Evolutionary conservation across 2,888 invertebrate genomes (phyloP), one percentile per base, ranked within the genome.

Genomic region (Sesia apiformis): DNA sequence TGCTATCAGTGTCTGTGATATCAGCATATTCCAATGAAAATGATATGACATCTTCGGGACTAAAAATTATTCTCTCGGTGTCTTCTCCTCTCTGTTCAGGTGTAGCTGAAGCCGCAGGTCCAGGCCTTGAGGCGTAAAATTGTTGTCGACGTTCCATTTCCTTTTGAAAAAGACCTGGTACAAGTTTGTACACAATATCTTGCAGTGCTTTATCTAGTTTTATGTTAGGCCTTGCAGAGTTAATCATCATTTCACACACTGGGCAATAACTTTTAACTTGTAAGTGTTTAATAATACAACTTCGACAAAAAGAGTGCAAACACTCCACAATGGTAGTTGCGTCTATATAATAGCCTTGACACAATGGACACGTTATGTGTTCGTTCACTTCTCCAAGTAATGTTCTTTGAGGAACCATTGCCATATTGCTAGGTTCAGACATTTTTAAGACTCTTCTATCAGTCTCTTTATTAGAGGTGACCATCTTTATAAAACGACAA

Each of bases 241-340:
- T 97, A 65, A 98, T 95, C 91, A 96, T 94, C 85, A 97, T 95
- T 86, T 97, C 96, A 85, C 98, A 98, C 54, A 96, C 94, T 5
- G 98, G 98, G 81, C 98, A 98, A 74, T 94, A 95, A 74, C 95
- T 94, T 77, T 95, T 94, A 49, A 91, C 92, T 74, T 95, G 94
- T 64, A 98, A 91, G 84, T 98, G 96, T 77, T 95, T 94, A 65
- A 98, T 94, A 67, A 98, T 96, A 86, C 98, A 98, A 78, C 97
- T 96, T 71, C 96, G 94, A 82, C 98, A 98, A 90, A 98, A 98
- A 42, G 98, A 97, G 90, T 98, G 98, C 68, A 98, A 93, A 88
- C 98, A 98, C 90, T 98, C 98, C 57, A 96, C 96, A 72, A 98
- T 97, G 56, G 98, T 97, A 56, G 97, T 98, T 57, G 98, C 98